Evolutionary conservation across 2,113 vertebrate genomes (phyloP).

Genomic region (Xenotilapia caudafasciata): DNA sequence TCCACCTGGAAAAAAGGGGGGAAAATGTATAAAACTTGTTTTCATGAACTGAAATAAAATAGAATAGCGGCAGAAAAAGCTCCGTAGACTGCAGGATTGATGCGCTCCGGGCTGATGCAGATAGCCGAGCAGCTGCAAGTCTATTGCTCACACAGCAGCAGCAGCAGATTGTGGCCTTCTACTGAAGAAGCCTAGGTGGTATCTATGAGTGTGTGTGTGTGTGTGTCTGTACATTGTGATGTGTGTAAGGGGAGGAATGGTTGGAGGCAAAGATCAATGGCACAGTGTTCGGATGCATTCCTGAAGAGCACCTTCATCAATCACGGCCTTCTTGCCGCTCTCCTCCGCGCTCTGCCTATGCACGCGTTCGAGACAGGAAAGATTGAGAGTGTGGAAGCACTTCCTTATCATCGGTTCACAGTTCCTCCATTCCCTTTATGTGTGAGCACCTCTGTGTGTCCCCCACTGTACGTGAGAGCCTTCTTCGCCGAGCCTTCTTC

Average conservation of each 20-base stretch:
- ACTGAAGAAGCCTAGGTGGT: slow-evolving; percentile 12
- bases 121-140: slow-evolving; percentile 19
- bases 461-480: not conserved
- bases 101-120: not conserved
- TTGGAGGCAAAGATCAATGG: slow-evolving; percentile 67
- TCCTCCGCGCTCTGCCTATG: not conserved
- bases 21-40: not conserved
- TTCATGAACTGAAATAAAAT: not conserved
- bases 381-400: slow-evolving; percentile 41
- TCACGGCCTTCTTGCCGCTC: slow-evolving; percentile 37
- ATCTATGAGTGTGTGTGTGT: not conserved
- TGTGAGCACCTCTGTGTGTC: not conserved
- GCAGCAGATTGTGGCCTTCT: not conserved
- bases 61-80: not conserved
- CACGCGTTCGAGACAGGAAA: not conserved
- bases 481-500: not conserved
- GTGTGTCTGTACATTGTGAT: not conserved
- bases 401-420: slow-evolving; percentile 52
- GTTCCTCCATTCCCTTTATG: slow-evolving; percentile 27
- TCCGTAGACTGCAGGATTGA: not conserved
- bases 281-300: slow-evolving; percentile 55
- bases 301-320: slow-evolving; percentile 64
- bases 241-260: slow-evolving; percentile 10
- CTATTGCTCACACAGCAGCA: slow-evolving; percentile 30
- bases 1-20: slow-evolving; percentile 78